Evolutionary conservation across 2,797 vertebrate species (phyloP).

Genomic region (Micromesistius poutassou): DNA sequence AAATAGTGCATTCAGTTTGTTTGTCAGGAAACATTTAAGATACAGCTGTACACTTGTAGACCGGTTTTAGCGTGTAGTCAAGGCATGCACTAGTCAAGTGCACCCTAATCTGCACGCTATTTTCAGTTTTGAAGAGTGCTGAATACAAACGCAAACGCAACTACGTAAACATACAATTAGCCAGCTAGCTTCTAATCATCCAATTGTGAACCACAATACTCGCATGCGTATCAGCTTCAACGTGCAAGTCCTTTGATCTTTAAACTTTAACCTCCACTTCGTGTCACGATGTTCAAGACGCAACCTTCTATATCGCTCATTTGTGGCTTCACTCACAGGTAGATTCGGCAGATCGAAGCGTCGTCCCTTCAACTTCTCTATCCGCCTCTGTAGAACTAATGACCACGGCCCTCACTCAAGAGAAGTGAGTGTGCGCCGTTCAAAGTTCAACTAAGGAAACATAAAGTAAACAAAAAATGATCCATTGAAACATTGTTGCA

Average conservation of each 20-base stretch:
- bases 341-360: slow-evolving; percentile 11
- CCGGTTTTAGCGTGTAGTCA: background rate
- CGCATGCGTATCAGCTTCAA: background rate
- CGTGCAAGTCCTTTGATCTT: background rate
- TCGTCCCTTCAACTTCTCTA: background rate
- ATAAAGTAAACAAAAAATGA: background rate
- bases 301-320: slow-evolving; percentile 13
- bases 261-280: background rate
- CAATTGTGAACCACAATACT: background rate
- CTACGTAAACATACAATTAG: background rate
- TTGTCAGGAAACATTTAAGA: background rate
- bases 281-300: background rate
- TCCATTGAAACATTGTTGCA: background rate
- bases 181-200: background rate
- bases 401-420: slow-evolving; percentile 3
- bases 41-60: background rate
- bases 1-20: background rate
- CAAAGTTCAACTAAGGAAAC: slow-evolving; percentile 64
- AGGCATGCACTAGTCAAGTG: background rate
- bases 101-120: background rate
- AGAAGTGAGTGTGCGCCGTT: slow-evolving; percentile 45
- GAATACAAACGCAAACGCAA: background rate
- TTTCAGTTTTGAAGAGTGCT: too few species aligned
- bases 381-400: slow-evolving; percentile 7
- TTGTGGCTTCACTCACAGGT: slow-evolving; percentile 56